A percentile compares a stretch with the other conserved stretches of the same genome.
phyloP scores from a whole-genome alignment of 2,888 invertebrate species.

The Blastobasis lacticolella region DNA sequence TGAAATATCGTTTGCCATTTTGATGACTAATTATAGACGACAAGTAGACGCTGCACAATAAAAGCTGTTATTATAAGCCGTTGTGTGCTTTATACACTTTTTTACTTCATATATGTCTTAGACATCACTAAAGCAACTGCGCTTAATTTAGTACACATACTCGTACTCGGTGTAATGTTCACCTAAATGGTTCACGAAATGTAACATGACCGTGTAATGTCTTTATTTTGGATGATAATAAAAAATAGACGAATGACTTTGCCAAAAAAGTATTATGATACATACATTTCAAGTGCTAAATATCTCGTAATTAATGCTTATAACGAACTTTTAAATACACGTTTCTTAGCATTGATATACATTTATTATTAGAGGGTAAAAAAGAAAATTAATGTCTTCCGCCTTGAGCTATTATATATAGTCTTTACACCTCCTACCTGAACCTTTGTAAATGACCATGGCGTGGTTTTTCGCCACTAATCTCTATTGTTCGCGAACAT shows the following conservation, averaged over 20 bases:
- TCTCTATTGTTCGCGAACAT: too few species aligned
- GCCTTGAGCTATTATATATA: slow-evolving; percentile 11
- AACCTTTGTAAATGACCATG: slow-evolving; percentile 1
- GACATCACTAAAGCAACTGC: too few species aligned
- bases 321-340: slow-evolving; percentile 19
- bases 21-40: neutral
- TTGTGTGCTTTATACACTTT: neutral
- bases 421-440: slow-evolving; percentile 7
- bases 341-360: slow-evolving; percentile 13
- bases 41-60: too few species aligned
- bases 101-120: neutral
- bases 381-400: slow-evolving; percentile 22
- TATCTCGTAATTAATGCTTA: slow-evolving; percentile 11
- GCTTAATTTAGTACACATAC: too few species aligned
- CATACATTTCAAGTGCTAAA: slow-evolving; percentile 16
- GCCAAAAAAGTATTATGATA: slow-evolving; percentile 11
- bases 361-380: slow-evolving; percentile 4
- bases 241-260: slow-evolving; percentile 18
- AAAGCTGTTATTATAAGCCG: too few species aligned
- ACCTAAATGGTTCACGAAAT: too few species aligned
- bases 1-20: neutral
- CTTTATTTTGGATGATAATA: slow-evolving; percentile 19
- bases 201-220: slow-evolving; percentile 24
- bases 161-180: too few species aligned
- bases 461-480: too few species aligned